Conservation (phyloP, 1,140 invertebrate genomes). For the Gyrodactylus bullatarudis region DNA sequence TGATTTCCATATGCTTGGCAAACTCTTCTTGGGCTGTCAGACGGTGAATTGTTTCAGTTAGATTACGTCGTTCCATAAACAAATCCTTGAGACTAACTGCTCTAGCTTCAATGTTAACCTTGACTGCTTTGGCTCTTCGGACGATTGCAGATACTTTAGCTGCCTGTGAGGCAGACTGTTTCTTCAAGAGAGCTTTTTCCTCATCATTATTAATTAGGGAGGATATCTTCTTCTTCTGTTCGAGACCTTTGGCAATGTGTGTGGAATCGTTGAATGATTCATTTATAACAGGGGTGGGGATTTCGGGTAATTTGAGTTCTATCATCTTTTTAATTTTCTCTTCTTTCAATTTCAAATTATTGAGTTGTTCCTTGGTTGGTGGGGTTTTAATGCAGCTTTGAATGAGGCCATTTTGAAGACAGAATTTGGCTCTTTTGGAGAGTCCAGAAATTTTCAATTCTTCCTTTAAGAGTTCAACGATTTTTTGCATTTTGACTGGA, state of each 20-base stretch:
- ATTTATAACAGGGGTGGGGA: no score
- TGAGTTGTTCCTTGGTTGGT: background rate
- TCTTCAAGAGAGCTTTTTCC: background rate
- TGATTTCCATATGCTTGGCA: background rate
- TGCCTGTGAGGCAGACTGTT: background rate
- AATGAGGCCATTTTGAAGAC: background rate
- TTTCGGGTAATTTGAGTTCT: background rate
- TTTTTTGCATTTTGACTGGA: background rate
- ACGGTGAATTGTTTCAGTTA: background rate
- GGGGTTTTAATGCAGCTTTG: background rate
- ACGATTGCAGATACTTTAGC: background rate
- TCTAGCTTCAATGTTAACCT: background rate
- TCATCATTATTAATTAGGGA: no score
- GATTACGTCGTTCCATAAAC: background rate
- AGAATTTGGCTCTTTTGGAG: background rate
- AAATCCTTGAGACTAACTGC: background rate
- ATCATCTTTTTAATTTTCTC: background rate
- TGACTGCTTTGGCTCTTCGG: background rate
- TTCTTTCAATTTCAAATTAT: background rate
- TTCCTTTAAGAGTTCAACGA: background rate
- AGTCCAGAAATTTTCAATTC: background rate
- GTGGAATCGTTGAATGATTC: background rate
- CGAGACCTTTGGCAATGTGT: background rate
- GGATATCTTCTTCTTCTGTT: no score
- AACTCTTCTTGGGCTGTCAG: background rate